Evolutionary conservation across 2,888 invertebrate species (phyloP), one percentile per base, ranked within the genome.

Genomic region (Lapara coniferarum): DNA sequence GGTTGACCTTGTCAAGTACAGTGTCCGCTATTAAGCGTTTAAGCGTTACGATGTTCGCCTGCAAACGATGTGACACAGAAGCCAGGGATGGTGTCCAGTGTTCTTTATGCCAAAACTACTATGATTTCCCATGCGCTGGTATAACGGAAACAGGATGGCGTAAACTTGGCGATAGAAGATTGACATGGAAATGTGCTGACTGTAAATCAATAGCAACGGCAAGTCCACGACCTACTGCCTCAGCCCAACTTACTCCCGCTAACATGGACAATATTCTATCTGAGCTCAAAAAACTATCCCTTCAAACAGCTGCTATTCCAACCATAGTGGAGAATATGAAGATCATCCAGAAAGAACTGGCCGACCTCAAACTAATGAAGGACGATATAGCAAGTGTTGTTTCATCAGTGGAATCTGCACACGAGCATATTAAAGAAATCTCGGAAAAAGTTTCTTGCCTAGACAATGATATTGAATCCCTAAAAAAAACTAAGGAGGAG

Each of bases 131-230:
- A 10, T 71, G 69, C 13, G 55, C 67, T 7, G 71, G 71, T 1
- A 69, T 69, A 16, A 57, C 59, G 2, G 71, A 71, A 25, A 14
- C n/a, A 37, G 71, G 71, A 14, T 71, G 53, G 55, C 69, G 71
- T 2, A 69, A 16, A 56, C 67, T 69, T n/a, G 69, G 71, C 3
- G 71, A 71, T 1, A 59, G 71, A 8, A 71, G 67, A 25, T 4
- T 14, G 1, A 67, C 63, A 8, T 71, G 71, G 71, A 67, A 55
- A 16, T 55, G 55, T 52, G 19, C 37, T 57, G 59, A 52, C n/a
- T 58, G 59, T 14, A 10, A 63, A 46, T 25, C 59, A 67, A 5
- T 13, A 30, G n/a, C n/a, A n/a, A n/a, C n/a, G n/a, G n/a, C n/a
- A n/a, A 57, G n/a, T 30, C 69, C 8, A 44, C 63, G 37, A 10